Conservation (phyloP, 2,888 invertebrate species). For the Amphipyra tragopoginis region DNA sequence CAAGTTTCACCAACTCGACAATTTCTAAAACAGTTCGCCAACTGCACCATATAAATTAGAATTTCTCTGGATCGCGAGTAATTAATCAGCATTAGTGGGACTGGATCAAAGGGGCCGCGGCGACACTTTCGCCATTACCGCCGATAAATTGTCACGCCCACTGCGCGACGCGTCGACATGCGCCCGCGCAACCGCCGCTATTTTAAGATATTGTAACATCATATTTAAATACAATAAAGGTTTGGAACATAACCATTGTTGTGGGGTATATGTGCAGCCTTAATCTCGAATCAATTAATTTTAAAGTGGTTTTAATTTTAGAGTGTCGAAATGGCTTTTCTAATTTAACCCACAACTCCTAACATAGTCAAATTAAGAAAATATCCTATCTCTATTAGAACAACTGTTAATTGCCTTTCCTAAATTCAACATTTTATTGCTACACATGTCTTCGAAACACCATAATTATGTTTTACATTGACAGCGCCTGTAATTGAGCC, state of each 20-base stretch:
- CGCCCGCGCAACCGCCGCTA: constrained; percentile 55
- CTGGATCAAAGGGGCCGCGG: constrained; percentile 76
- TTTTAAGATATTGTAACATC: constrained; percentile 55
- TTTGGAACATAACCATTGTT: constrained; percentile 36
- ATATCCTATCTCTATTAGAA: too few relatives aligned
- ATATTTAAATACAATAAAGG: constrained; percentile 61
- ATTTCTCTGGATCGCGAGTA: constrained; percentile 70
- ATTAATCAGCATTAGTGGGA: constrained; percentile 74
- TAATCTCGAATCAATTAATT: constrained; percentile 19
- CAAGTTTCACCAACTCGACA: constrained; percentile 31
- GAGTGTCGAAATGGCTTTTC: too few relatives aligned
- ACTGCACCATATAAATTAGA: constrained; percentile 67
- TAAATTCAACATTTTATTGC: too few relatives aligned
- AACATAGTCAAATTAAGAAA: too few relatives aligned
- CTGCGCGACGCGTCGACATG: constrained; percentile 56
- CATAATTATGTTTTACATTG: too few relatives aligned
- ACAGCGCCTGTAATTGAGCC: too few relatives aligned
- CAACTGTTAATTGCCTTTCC: too few relatives aligned
- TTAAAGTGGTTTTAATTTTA: constrained; percentile 7
- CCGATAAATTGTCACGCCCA: constrained; percentile 76
- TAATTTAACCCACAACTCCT: too few relatives aligned
- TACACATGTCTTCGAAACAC: too few relatives aligned
- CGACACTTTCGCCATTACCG: constrained; percentile 77
- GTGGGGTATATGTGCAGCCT: constrained; percentile 4
- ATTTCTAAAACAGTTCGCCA: constrained; percentile 52